Evolutionary conservation across 2,113 vertebrate species (phyloP).

Genomic region (Gadus macrocephalus): DNA sequence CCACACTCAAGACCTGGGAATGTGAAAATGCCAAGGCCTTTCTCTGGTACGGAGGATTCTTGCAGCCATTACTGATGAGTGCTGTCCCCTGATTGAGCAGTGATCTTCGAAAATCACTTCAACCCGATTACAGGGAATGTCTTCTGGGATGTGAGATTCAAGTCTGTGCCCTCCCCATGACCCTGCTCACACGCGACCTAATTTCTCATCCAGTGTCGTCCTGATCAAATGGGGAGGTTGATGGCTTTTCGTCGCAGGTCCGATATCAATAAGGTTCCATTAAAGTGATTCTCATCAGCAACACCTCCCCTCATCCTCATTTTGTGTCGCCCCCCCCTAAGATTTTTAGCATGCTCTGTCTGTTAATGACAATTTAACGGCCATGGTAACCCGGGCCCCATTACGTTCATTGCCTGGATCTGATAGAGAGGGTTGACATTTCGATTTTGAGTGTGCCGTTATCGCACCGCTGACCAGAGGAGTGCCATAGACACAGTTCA

Average conservation of each 20-base stretch:
- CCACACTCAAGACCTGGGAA: conserved; percentile 20
- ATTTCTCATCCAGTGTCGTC: conserved; percentile 25
- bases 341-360: conserved; percentile 31
- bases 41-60: conserved; percentile 17
- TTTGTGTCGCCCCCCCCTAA: conserved; percentile 4
- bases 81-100: not conserved
- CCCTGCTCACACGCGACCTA: conserved; percentile 29
- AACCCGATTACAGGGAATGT: conserved; percentile 4
- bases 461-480: conserved; percentile 11
- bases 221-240: conserved; percentile 37
- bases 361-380: conserved; percentile 47
- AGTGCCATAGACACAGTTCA: conserved; percentile 41
- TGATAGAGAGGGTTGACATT: conserved; percentile 43
- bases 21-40: conserved; percentile 36
- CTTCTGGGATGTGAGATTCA: conserved; percentile 7
- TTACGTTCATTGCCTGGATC: conserved; percentile 44
- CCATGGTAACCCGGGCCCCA: conserved; percentile 42
- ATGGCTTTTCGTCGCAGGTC: conserved; percentile 39
- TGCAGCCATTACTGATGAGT: conserved; percentile 21
- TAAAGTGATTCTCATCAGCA: conserved; percentile 21
- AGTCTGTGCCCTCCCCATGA: conserved; percentile 36
- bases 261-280: conserved; percentile 36
- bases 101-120: conserved; percentile 2
- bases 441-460: conserved; percentile 38
- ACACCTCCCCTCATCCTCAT: conserved; percentile 9